Evolutionary conservation across 2,888 invertebrate species (phyloP).

Genomic region (Macaria liturata): DNA sequence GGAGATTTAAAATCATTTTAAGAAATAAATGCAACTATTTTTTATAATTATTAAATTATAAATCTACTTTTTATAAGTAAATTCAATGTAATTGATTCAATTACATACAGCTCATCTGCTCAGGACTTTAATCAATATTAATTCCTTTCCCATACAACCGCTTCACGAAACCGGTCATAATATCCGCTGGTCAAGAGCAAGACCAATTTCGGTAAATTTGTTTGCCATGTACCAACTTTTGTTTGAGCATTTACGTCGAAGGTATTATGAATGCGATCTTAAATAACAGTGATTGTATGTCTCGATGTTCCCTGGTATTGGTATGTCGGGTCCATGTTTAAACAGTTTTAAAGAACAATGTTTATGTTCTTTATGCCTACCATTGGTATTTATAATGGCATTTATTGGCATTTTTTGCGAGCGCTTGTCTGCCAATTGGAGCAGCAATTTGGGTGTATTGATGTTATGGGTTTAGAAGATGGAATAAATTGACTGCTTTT

Average conservation of each 20-base stretch:
- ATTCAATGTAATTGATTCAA: too few species aligned
- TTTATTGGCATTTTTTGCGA: conserved; percentile 27
- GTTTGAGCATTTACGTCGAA: conserved; percentile 67
- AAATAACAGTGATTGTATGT: conserved; percentile 64
- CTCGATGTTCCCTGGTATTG: conserved; percentile 38
- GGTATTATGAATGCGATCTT: conserved; percentile 65
- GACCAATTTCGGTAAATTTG: conserved; percentile 78
- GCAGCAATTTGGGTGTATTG: conserved; percentile 17
- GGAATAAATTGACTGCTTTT: background rate
- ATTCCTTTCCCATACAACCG: conserved; percentile 21
- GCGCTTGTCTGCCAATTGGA: conserved; percentile 15
- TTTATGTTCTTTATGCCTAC: conserved; percentile 34
- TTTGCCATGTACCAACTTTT: conserved; percentile 70
- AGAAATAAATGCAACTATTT: too few species aligned
- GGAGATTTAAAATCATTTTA: too few species aligned
- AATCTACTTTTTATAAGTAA: too few species aligned
- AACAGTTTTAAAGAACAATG: conserved; percentile 40
- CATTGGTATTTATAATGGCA: conserved; percentile 23
- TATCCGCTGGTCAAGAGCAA: conserved; percentile 69
- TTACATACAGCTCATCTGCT: background rate
- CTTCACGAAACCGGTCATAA: conserved; percentile 60
- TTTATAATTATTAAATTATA: too few species aligned
- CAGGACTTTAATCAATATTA: conserved; percentile 7
- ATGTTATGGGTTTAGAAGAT: conserved; percentile 13
- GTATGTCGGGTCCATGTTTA: conserved; percentile 39